Base-by-base conservation (phyloP, 2,797 vertebrate species). In the Acanthurus leucopareius region DNA sequence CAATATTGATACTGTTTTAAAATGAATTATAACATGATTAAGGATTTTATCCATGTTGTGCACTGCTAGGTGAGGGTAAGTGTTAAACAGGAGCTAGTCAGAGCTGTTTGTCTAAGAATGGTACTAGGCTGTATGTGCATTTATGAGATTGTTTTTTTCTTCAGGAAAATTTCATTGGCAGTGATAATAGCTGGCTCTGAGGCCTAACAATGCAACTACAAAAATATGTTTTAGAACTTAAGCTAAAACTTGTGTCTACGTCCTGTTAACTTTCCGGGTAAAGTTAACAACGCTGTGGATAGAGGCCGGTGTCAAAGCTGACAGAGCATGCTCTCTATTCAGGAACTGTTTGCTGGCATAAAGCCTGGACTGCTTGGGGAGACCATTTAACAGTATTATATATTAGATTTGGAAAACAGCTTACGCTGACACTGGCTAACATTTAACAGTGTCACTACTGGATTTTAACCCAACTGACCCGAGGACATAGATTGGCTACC, bases 361-460 rank as follows among this genome's bases (percentile, higher is more conserved):
- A 19, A 62, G 59, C 77, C 75, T 67, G 2, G 51, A 54, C 53
- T 1, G 56, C 69, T 60, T 38, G 56, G 17, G 42, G 73, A 73
- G 35, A 48, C 66, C 75, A 45, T 77, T 66, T 65, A 80, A 78
- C 51, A 16, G 52, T 49, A 32, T 74, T 83, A 66, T 57, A 82
- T 64, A 70, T 78, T 68, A 49, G 19, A 70, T 64, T 52, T 22
- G n/a, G 51, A 60, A 54, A 59, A 70, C 1, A 2, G 62, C 67
- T 73, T 40, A 79, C 14, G 32, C 51, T 16, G 16, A 35, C n/a
- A 4, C 49, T n/a, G 64, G 65, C 45, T 59, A 40, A 56, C 44
- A 16, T 60, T 54, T 48, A 49, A 44, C 47, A 48, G 4, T 44
- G 59, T 51, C 45, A 54, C 68, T 56, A 53, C 22, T 73, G 58